phyloP scores from a whole-genome alignment of 2,888 invertebrate genomes.

The Drosophila buzzatii region DNA sequence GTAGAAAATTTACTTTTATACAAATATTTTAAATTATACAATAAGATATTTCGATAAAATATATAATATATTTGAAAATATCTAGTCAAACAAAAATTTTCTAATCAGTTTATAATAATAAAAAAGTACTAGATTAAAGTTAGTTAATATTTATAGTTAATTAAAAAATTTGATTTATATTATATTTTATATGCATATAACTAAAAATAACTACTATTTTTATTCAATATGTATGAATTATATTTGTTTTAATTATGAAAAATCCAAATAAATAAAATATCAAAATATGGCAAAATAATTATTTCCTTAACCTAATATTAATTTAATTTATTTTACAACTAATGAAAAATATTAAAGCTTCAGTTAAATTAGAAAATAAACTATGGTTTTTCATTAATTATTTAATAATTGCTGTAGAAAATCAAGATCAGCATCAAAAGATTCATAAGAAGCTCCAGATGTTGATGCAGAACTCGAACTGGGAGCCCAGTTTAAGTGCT shows the following conservation, averaged over 20 bases:
- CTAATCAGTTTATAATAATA: not conserved
- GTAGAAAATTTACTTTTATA: not conserved
- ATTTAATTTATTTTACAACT: not conserved
- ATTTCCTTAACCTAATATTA: not conserved
- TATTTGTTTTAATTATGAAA: no score
- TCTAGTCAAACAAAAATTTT: no score
- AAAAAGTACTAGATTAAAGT: not conserved
- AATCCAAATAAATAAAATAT: not conserved
- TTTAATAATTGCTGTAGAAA: conserved; percentile 59
- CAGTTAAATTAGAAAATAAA: not conserved
- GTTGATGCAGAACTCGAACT: conserved; percentile 19
- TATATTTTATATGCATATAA: not conserved
- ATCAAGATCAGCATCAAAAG: conserved; percentile 53
- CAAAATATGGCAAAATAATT: no score
- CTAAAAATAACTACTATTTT: no score
- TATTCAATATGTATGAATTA: not conserved
- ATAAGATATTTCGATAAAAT: not conserved
- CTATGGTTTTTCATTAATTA: conserved; percentile 1
- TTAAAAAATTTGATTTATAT: not conserved
- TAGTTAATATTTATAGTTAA: no score
- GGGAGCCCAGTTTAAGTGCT: conserved; percentile 29
- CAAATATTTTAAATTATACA: not conserved
- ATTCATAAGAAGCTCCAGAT: conserved; percentile 22
- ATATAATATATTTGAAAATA: not conserved
- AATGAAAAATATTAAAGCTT: not conserved